These are phyloP conservation scores for Setophaga petechia DNA, from an alignment of 2,113 vertebrate genomes.

Conservation along the genomic window DNA sequence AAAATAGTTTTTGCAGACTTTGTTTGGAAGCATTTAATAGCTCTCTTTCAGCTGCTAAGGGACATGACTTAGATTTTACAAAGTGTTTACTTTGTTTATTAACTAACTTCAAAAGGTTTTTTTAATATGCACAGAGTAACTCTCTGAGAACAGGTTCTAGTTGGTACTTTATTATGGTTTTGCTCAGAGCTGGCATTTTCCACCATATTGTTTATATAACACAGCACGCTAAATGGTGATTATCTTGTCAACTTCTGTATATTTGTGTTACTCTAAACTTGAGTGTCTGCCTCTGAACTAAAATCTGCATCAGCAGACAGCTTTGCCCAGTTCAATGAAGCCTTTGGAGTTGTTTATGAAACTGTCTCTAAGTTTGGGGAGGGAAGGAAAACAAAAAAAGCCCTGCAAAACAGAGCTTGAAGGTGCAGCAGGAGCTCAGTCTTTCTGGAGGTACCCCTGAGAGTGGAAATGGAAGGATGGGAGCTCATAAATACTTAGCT, in stretches of 20 bases:
- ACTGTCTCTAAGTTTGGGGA: background rate
- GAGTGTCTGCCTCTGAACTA: background rate
- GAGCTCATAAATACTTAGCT: background rate
- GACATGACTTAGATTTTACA: background rate
- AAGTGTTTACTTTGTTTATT: background rate
- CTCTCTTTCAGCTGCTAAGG: background rate
- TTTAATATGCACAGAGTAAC: background rate
- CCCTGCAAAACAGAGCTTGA: background rate
- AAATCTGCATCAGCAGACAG: background rate
- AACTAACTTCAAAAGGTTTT: background rate
- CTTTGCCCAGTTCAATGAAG: background rate
- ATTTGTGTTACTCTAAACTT: background rate
- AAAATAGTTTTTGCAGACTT: background rate
- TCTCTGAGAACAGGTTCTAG: background rate
- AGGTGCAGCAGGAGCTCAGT: background rate
- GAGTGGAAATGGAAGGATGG: background rate
- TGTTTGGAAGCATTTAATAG: background rate
- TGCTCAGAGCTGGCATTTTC: background rate
- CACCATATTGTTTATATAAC: background rate
- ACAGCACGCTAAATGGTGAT: background rate
- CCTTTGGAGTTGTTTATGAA: background rate
- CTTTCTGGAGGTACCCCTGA: background rate
- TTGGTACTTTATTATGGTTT: background rate
- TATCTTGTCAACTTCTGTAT: background rate
- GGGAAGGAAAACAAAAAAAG: background rate